Base-by-base conservation (phyloP, 2,888 invertebrate genomes). In the Mechanitis messenoides region DNA sequence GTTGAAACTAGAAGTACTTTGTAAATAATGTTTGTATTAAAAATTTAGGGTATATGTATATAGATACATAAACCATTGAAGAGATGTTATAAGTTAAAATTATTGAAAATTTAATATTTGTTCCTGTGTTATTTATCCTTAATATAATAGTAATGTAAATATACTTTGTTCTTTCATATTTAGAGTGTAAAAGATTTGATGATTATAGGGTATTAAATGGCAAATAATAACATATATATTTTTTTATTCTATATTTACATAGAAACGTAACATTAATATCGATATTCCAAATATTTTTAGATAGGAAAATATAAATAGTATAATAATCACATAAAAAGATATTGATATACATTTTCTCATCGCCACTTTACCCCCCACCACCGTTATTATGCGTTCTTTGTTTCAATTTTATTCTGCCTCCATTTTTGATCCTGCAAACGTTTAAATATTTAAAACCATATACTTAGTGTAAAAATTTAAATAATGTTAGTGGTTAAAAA, bases 371-470 rank as follows among this genome's bases (percentile, higher is more conserved):
- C 31, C 61, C 61, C 20, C 20, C 20, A 20, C 20, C 20, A 20
- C 55, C 61, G n/a, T 53, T 53, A 53, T 64, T 68, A 69, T 57
- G 65, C 64, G 62, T 63, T 68, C 61, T 67, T 68, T 67, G 78
- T 72, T 75, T 88, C 88, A 74, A 77, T 73, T 81, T 87, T 89
- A 78, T 83, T 87, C 75, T 86, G 87, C 75, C 89, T 79, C 89
- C 89, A 89, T 76, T 88, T 89, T 77, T 87, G 89, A 71, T 89
- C 89, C 89, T 89, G 89, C 71, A 88, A 89, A 78, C 72, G 69
- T 62, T 61, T 60, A 68, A 68, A 63, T 53, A 56, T 20, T 20
- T 58, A 5, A 64, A 53, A 33, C 4, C 28, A 2, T 7, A 38
- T 5, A 31, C 31, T 31, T 31, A 2, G 31, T 31, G 31, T 50